Conservation (phyloP, 1,140 invertebrate genomes). For the Drosophila trapezifrons region DNA sequence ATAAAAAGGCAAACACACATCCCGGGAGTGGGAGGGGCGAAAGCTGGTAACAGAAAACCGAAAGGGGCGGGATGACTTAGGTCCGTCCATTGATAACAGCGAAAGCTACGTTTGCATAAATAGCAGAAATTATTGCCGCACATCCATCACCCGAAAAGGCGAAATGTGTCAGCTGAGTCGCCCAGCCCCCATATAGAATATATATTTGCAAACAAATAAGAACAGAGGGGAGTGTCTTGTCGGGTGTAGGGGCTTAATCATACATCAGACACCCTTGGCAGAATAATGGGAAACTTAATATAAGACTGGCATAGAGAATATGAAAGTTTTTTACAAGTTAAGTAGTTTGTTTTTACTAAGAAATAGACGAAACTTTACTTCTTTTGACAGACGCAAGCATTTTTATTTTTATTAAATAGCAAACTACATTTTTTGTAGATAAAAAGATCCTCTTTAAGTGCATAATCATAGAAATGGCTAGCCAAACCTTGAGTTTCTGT, state of each 20-base stretch:
- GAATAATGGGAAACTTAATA: not conserved
- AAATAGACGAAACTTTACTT: not conserved
- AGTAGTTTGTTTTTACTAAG: not conserved
- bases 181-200: constrained; percentile 1
- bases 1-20: constrained; percentile 27
- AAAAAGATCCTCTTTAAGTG: no score
- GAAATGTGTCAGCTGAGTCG: constrained; percentile 52
- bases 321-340: not conserved
- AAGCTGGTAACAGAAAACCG: not conserved
- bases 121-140: constrained; percentile 58
- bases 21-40: not conserved
- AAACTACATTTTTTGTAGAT: no score
- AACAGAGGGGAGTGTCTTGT: constrained; percentile 2
- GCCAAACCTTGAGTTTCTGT: no score
- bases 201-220: constrained; percentile 21
- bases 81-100: constrained; percentile 51
- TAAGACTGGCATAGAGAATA: not conserved
- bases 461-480: no score
- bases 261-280: not conserved
- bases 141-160: constrained; percentile 56
- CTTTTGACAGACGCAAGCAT: no score
- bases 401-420: no score
- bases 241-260: not conserved
- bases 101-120: constrained; percentile 55
- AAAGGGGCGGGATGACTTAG: constrained; percentile 6